Evolutionary conservation across 2,797 vertebrate genomes (phyloP).

Genomic region (Spinibarbus caldwelli): DNA sequence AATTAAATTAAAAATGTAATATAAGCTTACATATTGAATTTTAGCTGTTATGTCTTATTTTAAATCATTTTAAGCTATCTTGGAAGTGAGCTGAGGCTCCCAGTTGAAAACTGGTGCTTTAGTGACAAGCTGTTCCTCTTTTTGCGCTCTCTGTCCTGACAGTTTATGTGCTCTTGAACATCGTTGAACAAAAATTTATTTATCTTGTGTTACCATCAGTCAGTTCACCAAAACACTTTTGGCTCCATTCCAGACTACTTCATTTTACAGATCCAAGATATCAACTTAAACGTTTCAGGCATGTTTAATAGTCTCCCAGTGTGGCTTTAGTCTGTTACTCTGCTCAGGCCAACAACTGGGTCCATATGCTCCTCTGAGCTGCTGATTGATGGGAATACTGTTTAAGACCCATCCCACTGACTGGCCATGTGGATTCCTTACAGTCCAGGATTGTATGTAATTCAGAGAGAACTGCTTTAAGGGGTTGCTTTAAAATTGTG

Average conservation of each 20-base stretch:
- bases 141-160: background rate
- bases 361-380: constrained; percentile 53
- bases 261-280: background rate
- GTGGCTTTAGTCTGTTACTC: constrained; percentile 53
- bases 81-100: background rate
- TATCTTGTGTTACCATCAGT: background rate
- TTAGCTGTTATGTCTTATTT: background rate
- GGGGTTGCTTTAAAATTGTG: background rate
- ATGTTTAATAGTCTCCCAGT: constrained; percentile 25
- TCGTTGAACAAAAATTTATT: background rate
- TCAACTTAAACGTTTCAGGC: constrained; percentile 33
- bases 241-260: background rate
- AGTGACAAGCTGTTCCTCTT: background rate
- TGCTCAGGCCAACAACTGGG: constrained; percentile 60
- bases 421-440: background rate
- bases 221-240: background rate
- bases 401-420: background rate
- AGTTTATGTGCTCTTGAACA: background rate
- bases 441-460: background rate
- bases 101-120: background rate
- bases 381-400: constrained; percentile 28
- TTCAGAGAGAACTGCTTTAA: background rate
- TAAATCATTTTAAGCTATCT: background rate
- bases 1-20: background rate
- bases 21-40: background rate